Evolutionary conservation across 1,140 invertebrate species (phyloP), one percentile per base, ranked within the genome.

Genomic region (Psilanteris sp.): DNA sequence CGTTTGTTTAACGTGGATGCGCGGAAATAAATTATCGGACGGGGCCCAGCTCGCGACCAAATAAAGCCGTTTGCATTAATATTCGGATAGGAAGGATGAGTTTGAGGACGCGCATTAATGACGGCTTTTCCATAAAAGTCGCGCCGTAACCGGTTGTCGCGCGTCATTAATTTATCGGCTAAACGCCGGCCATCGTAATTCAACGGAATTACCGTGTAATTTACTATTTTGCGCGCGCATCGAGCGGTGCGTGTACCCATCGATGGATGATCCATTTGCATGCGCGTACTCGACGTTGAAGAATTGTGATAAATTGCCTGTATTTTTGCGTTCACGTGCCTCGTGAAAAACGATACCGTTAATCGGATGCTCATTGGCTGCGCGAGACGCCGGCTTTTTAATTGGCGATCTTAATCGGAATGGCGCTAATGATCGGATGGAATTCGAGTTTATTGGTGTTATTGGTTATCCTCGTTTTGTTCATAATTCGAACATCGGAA

Each of bases 111-210:
- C 16, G 31, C 32, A 54, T 43, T 59, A 71, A 71, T 22, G 39
- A 44, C 43, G 57, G 14, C 2, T 36, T 62, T 72, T 72, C 68
- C 46, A 72, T 64, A 64, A 72, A 72, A 32, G 68, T 72, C 50
- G 26, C 32, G 32, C 14, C 31, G 48, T 50, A 72, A 72, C 57
- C 57, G 68, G 68, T 64, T 54, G 57, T 64, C 68, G 50, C 57
- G 27, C 50, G n/a, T n/a, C 68, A 62, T 61, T 50, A 72, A 64
- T 72, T 72, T 57, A 44, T 43, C 57, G 18, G 41, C 57, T 72
- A 72, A 72, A 54, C 50, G 68, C 39, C 50, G 48, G 15, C 39
- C 67, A 55, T 46, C 67, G 50, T 72, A 72, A 72, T 72, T 72
- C 68, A 57, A 26, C 39, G 29, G 36, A 72, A 72, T 72, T 72